phyloP scores from a whole-genome alignment of 2,888 invertebrate genomes.

The Stegophylla sp. region DNA sequence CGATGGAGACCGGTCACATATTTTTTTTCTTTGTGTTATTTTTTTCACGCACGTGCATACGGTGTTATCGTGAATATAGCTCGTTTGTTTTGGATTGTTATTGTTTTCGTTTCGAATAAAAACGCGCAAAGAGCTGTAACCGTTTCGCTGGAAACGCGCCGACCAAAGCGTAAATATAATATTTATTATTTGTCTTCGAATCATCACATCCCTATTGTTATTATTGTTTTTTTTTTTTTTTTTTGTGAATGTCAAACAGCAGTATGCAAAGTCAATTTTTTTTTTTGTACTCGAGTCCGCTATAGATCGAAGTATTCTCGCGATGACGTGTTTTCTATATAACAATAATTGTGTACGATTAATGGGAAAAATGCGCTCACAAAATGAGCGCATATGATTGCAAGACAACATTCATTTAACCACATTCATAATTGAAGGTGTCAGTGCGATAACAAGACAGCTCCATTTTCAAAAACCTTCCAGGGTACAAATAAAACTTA shows the following conservation, averaged over 20 bases:
- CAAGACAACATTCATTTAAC: constrained; percentile 6
- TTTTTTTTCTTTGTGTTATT: constrained; percentile 3
- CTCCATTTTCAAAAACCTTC: no score
- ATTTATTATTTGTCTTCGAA: neutral
- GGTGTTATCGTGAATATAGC: neutral
- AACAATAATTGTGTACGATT: no score
- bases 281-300: neutral
- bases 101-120: neutral
- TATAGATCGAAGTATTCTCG: neutral
- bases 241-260: neutral
- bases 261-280: neutral
- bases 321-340: neutral
- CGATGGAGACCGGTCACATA: neutral
- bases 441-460: no score
- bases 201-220: neutral
- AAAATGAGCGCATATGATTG: no score
- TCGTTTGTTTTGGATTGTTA: neutral
- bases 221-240: neutral
- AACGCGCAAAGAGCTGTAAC: neutral
- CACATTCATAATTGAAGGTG: no score
- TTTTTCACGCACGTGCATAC: neutral
- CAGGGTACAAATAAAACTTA: no score
- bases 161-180: neutral
- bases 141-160: neutral
- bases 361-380: neutral